A percentile compares a stretch with the other conserved stretches of the same genome.
Evolutionary conservation across 2,888 invertebrate species (phyloP).

Genomic region (Cosmia pyralina): DNA sequence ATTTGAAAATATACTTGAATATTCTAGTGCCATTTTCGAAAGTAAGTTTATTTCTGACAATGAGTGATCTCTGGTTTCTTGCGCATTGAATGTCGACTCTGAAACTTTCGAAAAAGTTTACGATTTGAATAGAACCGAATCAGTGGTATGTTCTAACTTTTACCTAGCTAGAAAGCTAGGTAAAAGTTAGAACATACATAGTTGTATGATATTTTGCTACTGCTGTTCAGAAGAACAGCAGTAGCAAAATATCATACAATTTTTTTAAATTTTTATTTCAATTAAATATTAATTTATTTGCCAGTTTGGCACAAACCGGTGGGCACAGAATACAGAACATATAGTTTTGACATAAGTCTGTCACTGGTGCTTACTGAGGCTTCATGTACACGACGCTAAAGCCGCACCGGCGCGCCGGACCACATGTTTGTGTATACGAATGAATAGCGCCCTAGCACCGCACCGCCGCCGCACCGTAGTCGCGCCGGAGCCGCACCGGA

Average conservation of each 20-base stretch:
- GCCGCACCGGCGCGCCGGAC: no score
- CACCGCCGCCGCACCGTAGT: no score
- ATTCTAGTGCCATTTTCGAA: not conserved
- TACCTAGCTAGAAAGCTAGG: no score
- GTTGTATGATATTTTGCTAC: no score
- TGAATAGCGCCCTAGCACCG: no score
- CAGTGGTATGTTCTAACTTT: not conserved
- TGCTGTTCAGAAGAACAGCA: no score
- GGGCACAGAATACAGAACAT: not conserved
- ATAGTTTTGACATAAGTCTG: not conserved
- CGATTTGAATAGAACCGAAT: not conserved
- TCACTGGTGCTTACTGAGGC: not conserved
- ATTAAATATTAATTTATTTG: not conserved
- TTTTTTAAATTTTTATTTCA: no score
- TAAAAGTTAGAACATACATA: no score
- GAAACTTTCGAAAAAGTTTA: not conserved
- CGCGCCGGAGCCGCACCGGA: no score
- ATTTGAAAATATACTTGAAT: not conserved
- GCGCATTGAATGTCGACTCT: not conserved
- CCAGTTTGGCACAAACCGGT: not conserved
- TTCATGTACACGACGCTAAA: no score
- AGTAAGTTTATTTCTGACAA: not conserved
- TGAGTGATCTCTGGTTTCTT: not conserved
- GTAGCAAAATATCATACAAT: not conserved
- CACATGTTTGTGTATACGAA: no score